Base-by-base conservation (phyloP, 92 coral and sea anemone species). In the Parazoanthus swiftii region DNA sequence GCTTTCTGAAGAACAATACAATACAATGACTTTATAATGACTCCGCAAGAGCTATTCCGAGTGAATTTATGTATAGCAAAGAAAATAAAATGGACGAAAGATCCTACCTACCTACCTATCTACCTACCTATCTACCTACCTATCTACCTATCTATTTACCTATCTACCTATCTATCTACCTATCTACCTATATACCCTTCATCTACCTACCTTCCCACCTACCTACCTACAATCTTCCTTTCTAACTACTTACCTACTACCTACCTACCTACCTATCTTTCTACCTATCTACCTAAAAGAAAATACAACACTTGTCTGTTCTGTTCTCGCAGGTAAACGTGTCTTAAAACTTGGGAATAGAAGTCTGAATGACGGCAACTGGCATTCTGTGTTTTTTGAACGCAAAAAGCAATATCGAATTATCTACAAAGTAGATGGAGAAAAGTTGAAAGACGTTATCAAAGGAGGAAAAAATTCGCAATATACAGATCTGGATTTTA, bases 361-460 rank as follows among this genome's bases (percentile, higher is more conserved):
- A 48, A 48, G 35, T 26, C 65, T 84, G 15, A 71, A 50, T 26
- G 87, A 84, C 39, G 79, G 44, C 67, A 84, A 51, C 77, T 84
- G 87, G 87, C 87, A 84, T 70, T 84, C 87, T 25, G 77, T 84
- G 67, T 56, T 84, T 44, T 71, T 84, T 14, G 48, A 70, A 84
- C 87, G 87, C 78, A 84, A 84, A 29, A 29, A 29, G 33, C 4
- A 8, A 16, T 16, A 70, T 73, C 87, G 87, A 51, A 38, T 70
- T 1, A 84, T 58, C 16, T 71, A 44, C 68, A 84, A 84, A 71
- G 77, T 84, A 26, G 87, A 84, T 35, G 78, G 79, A 15, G 50
- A 51, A 33, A 70, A 18, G 43, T 71, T n/a, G 15, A 84, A 72
- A 29, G n/a, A 29, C 20, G 10, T 46, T 37, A 84, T 75, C 11